phyloP scores from a whole-genome alignment of 1,140 invertebrate genomes.

The Thalassaphorura encarpata region DNA sequence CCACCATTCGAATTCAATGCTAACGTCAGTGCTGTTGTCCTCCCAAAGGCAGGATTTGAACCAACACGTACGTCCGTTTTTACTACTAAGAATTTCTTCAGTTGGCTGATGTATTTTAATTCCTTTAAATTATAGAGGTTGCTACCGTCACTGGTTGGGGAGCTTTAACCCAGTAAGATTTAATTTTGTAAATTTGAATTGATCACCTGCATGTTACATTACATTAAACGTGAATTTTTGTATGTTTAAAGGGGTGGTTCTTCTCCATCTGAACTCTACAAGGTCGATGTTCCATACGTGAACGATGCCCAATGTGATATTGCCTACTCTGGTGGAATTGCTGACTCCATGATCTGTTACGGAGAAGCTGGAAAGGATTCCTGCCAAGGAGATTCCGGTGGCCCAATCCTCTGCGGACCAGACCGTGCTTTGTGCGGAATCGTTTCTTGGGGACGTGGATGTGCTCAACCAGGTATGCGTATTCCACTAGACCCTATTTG shows the following conservation, averaged over 20 bases:
- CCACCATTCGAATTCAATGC: slow-evolving; percentile 31
- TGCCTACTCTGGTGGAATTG: slow-evolving; percentile 9
- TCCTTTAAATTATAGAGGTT: too few species aligned
- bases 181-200: neutral
- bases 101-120: too few species aligned
- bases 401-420: neutral
- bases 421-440: slow-evolving; percentile 1
- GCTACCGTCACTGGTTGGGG: neutral
- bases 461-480: neutral
- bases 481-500: neutral
- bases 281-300: slow-evolving; percentile 20
- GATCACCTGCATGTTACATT: neutral
- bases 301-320: slow-evolving; percentile 12
- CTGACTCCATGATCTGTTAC: slow-evolving; percentile 22
- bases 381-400: slow-evolving; percentile 50
- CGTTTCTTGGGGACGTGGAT: neutral
- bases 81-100: too few species aligned
- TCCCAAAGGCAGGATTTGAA: slow-evolving; percentile 11
- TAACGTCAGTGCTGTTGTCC: slow-evolving; percentile 30
- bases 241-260: slow-evolving; percentile 7
- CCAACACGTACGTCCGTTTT: neutral
- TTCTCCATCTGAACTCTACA: slow-evolving; percentile 12
- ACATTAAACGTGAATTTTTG: neutral
- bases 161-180: neutral
- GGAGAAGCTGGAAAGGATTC: slow-evolving; percentile 62